phyloP scores from a whole-genome alignment of 2,888 invertebrate species.

The Dusona sp. region DNA sequence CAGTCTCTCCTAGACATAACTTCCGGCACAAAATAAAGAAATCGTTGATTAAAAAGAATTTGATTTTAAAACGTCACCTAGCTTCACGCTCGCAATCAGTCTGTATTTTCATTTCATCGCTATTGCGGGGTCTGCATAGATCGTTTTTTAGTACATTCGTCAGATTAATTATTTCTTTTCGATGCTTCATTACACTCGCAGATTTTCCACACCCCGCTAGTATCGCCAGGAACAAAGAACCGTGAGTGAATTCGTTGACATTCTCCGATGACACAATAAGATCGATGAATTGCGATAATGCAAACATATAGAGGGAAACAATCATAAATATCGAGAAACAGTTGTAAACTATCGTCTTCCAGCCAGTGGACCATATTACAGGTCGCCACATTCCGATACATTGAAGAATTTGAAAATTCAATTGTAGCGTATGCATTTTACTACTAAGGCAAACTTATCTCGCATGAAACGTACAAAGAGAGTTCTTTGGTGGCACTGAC shows the following conservation, averaged over 20 bases:
- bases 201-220: slow-evolving; percentile 68
- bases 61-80: slow-evolving; percentile 54
- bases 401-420: slow-evolving; percentile 26
- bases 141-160: slow-evolving; percentile 49
- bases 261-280: slow-evolving; percentile 53
- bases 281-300: slow-evolving; percentile 12
- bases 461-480: not conserved
- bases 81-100: too few species aligned
- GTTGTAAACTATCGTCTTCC: slow-evolving; percentile 25
- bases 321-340: slow-evolving; percentile 23
- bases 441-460: not conserved
- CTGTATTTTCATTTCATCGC: too few species aligned
- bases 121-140: slow-evolving; percentile 43
- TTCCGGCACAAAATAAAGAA: not conserved
- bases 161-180: slow-evolving; percentile 51
- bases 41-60: too few species aligned
- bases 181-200: slow-evolving; percentile 58
- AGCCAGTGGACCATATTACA: slow-evolving; percentile 15
- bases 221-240: slow-evolving; percentile 69
- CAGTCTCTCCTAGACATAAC: too few species aligned
- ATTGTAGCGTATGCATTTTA: slow-evolving; percentile 15
- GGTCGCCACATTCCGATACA: slow-evolving; percentile 49
- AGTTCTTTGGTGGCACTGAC: not conserved
- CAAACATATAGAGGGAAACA: not conserved
- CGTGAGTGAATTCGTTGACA: slow-evolving; percentile 69